Base-by-base conservation (phyloP, 2,113 vertebrate genomes). In the Apodemus speciosus region DNA sequence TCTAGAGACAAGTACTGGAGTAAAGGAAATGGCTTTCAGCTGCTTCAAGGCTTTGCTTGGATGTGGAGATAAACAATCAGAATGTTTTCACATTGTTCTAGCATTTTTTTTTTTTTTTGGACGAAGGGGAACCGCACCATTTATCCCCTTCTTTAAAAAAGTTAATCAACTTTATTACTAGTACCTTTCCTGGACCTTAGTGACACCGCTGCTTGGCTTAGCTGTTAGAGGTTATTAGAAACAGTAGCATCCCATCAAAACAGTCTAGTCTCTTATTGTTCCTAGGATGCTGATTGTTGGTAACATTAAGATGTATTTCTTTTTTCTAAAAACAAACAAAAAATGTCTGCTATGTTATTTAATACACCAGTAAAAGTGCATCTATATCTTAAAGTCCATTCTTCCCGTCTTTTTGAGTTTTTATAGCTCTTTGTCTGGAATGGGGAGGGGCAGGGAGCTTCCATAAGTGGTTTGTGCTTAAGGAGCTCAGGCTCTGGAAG, bases 341-440 rank as follows among this genome's bases (percentile, higher is more conserved):
- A 89, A 92, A 92, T 92, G 95, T 95, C 93, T 97, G 87, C 93
- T 93, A 93, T 95, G 92, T 85, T 94, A 90, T 94, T 96, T 95
- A 96, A 95, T 96, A 95, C 90, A 84, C 43, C 66, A 97, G 95
- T 92, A 95, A 97, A 97, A 97, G 92, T 92, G 83, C 93, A 94
- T 88, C 95, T 91, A 83, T 94, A 93, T 92, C 96, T 97, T 95
- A 91, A 96, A 88, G 97, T 96, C 76, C 96, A 94, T 96, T 72
- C 69, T 72, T 91, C 49, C 92, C 77, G 27, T 84, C 91, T 95
- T 76, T 81, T 95, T 90, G 96, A 91, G 88, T 81, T 93, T 93
- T 95, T 96, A 89, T 90, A 93, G 92, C 89, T 97, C 96, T 97
- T 98, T 97, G 97, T 98, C 92, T 93, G 43, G 51, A 62, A 66